A percentile compares a stretch with the other conserved stretches of the same genome.
These are phyloP conservation scores for Cepaea hortensis DNA, from an alignment of 2,888 invertebrate genomes.

Conservation along the genomic window DNA sequence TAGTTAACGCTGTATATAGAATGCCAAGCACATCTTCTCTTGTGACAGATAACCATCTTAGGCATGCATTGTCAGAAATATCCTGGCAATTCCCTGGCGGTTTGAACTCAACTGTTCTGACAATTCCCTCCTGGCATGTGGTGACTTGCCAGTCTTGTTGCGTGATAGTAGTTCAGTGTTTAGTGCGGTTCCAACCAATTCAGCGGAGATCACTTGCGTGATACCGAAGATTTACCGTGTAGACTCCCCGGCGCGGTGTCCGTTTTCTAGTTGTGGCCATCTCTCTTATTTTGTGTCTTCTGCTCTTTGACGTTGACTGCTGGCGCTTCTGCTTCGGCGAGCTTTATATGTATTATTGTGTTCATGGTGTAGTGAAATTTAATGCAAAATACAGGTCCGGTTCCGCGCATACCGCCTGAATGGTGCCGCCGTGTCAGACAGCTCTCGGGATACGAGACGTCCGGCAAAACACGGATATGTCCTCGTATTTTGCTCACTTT, in stretches of 20 bases:
- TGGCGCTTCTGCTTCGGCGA: not conserved
- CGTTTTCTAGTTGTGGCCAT: constrained; percentile 1
- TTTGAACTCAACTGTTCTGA: not conserved
- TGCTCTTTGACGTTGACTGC: not conserved
- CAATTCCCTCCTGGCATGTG: constrained; percentile 9
- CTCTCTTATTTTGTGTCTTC: constrained; percentile 14
- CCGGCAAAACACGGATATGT: not conserved
- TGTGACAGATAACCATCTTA: not conserved
- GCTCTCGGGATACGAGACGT: not conserved
- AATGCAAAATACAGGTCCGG: not conserved
- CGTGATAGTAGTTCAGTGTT: constrained; percentile 3
- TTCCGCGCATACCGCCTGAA: too few relatives aligned
- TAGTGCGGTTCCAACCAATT: not conserved
- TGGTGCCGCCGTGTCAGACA: too few relatives aligned
- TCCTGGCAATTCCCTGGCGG: not conserved
- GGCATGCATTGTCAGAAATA: not conserved
- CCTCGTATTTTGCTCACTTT: not conserved
- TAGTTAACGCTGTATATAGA: not conserved
- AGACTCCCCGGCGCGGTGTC: constrained; percentile 11
- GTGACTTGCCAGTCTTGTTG: constrained; percentile 17
- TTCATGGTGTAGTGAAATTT: not conserved
- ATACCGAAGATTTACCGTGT: constrained; percentile 5
- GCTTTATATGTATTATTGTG: not conserved
- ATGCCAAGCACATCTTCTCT: not conserved
- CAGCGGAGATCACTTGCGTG: constrained; percentile 8